Conservation (phyloP, 2,113 vertebrate genomes). For the Takifugu flavidus region DNA sequence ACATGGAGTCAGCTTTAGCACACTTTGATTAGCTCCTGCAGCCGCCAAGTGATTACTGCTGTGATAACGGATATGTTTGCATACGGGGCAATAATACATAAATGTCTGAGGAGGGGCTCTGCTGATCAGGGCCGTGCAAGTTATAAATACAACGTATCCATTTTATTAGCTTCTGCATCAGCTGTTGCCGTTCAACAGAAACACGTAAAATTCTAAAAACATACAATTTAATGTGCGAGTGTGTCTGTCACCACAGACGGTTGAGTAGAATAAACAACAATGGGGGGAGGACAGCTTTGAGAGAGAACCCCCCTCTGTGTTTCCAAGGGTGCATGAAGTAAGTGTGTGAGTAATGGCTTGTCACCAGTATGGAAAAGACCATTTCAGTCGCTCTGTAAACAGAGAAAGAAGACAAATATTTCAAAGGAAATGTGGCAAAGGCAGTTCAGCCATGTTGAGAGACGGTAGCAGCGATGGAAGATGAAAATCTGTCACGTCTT, state of each 20-base stretch:
- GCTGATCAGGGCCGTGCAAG: background rate
- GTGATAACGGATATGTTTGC: slow-evolving; percentile 1
- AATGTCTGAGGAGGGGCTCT: slow-evolving; percentile 3
- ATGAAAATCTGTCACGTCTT: slow-evolving; percentile 24
- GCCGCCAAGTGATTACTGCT: slow-evolving; percentile 5
- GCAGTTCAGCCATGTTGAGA: slow-evolving; percentile 7
- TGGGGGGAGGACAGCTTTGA: background rate
- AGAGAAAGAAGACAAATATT: slow-evolving; percentile 15
- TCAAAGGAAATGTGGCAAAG: slow-evolving; percentile 16
- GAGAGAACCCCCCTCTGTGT: too few species aligned
- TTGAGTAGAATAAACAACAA: slow-evolving; percentile 12
- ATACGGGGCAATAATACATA: slow-evolving; percentile 1
- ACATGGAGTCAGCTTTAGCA: slow-evolving; percentile 4
- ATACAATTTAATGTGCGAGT: slow-evolving; percentile 6
- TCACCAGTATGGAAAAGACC: slow-evolving; percentile 34
- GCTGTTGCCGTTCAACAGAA: slow-evolving; percentile 17
- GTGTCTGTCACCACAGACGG: slow-evolving; percentile 34
- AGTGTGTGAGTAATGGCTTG: slow-evolving; percentile 33
- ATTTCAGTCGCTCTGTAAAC: slow-evolving; percentile 23
- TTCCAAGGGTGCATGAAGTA: slow-evolving; percentile 10
- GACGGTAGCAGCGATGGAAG: slow-evolving; percentile 22
- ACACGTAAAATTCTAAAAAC: slow-evolving; percentile 26
- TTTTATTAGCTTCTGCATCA: background rate
- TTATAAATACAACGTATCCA: too few species aligned
- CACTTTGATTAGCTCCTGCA: slow-evolving; percentile 20